A percentile compares a stretch with the other conserved stretches of the same genome.
These are phyloP conservation scores for Thereva nobilitata DNA, from an alignment of 2,888 invertebrate genomes.

Conservation along the genomic window DNA sequence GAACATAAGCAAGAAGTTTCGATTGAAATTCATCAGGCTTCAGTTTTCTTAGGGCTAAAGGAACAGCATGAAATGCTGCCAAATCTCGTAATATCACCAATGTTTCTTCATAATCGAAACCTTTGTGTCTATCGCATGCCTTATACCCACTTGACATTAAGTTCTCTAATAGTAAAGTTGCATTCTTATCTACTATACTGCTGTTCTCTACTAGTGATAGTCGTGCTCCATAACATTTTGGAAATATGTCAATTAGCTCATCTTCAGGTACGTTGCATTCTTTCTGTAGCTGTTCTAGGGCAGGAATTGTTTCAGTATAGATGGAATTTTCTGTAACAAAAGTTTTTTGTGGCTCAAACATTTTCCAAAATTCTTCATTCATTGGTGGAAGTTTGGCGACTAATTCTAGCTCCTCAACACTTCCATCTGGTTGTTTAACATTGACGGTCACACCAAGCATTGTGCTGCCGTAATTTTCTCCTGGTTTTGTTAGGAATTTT, in stretches of 20 bases:
- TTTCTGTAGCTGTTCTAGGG: slow-evolving; percentile 59
- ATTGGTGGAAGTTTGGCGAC: slow-evolving; percentile 65
- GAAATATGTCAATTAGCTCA: slow-evolving; percentile 59
- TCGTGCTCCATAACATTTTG: slow-evolving; percentile 63
- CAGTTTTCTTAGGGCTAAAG: slow-evolving; percentile 61
- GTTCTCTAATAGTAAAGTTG: slow-evolving; percentile 64
- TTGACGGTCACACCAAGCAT: slow-evolving; percentile 59
- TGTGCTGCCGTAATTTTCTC: slow-evolving; percentile 67
- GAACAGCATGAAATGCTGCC: slow-evolving; percentile 64
- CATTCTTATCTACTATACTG: slow-evolving; percentile 61
- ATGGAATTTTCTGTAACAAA: slow-evolving; percentile 64
- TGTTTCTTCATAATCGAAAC: slow-evolving; percentile 61
- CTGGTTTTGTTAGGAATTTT: slow-evolving; percentile 60
- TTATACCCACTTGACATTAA: slow-evolving; percentile 60
- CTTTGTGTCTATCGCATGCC: slow-evolving; percentile 60
- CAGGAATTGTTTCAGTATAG: slow-evolving; percentile 61
- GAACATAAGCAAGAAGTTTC: slow-evolving; percentile 56
- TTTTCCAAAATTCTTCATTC: slow-evolving; percentile 60
- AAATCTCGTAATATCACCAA: slow-evolving; percentile 59
- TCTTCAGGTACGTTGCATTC: slow-evolving; percentile 58
- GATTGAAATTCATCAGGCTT: slow-evolving; percentile 59
- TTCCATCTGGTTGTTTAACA: slow-evolving; percentile 48
- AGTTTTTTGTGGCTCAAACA: slow-evolving; percentile 63
- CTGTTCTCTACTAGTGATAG: slow-evolving; percentile 54
- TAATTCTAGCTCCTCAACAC: slow-evolving; percentile 56